Base-by-base conservation (phyloP, 2,797 vertebrate species). In the Dallia pectoralis region DNA sequence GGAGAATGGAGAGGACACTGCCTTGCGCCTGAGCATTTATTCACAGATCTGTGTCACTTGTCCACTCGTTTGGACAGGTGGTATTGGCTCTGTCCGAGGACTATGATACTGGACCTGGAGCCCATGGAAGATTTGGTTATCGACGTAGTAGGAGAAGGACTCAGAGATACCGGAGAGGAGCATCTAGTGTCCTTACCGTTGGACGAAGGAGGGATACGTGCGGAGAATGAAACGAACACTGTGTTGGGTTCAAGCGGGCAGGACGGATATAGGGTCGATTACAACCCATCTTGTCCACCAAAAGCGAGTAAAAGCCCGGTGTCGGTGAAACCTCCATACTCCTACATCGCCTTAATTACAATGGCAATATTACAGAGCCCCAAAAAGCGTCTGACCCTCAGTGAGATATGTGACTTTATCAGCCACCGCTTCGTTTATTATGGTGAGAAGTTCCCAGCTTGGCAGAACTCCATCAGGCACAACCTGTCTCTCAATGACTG, bases 361-460 rank as follows among this genome's bases (percentile, higher is more conserved):
- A 96, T 96, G 96, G 93, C 96, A 71, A 96, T 97, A 22, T 89
- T 95, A 72, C 94, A 96, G 88, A 96, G 95, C 67, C 95, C 95
- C 0, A 94, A 92, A 85, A 93, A 94, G 77, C 91, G 93, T 1
- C 93, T 96, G 65, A 96, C 96, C 4, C 95, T 96, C 73, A 93
- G 95, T 74, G 95, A 94, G 83, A 96, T 97, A 75, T 96, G 96
- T 75, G 95, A 95, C 89, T 96, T 97, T 61, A 96, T 96, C 93
- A 94, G 95, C 87, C 89, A 91, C 22, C 95, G 95, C 78, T 97
- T 96, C 81, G 89, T 83, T 1, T 96, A 96, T 67, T 97, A 96
- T 86, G 87, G 94, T 76, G 93, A 93, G 83, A 95, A 94, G 64
- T 96, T 95, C 85, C 95, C 96, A 0, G 95, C 95, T 15, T 95